Base-by-base conservation (phyloP, 2,113 vertebrate genomes). In the Sterrhoptilus dennistouni region DNA sequence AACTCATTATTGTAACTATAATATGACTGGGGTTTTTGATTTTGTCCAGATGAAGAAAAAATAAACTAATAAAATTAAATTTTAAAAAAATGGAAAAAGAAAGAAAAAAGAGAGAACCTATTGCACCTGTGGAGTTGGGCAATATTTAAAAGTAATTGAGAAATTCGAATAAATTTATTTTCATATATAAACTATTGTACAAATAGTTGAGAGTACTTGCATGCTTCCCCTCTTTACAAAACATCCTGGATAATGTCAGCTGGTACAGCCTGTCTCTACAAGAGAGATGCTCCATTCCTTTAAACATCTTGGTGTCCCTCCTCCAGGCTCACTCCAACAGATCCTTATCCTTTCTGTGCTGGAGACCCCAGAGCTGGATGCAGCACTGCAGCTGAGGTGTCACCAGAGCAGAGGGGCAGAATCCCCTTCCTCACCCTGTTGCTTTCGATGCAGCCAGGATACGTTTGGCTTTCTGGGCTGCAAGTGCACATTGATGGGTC, bases 271-370 rank as follows among this genome's bases (percentile, higher is more conserved):
- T 45, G 14, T 45, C 33, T 35, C 33, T 9, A 28, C 21, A 63
- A 35, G 23, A 63, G 64, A 70, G 40, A 4, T n/a, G 40, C 15
- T 70, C 28, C n/a, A 54, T 29, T n/a, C n/a, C 20, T 47, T 40
- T 54, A 10, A 61, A 8, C 47, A 38, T 29, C 40, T 8, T 54
- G n/a, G 15, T n/a, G 28, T 14, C 47, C 13, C 9, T 87, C 12
- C 28, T 47, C 64, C 28, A 29, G 28, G 8, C 15, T 70, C 0
- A 0, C 9, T 38, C 24, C 28, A 47, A 24, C 33, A 61, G 9
- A 2, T 29, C 65, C 21, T 5, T 63, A 21, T 47, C 56, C n/a
- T 14, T 35, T n/a, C n/a, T 35, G 20, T 54, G 28, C 47, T 63
- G 40, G 5, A 29, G 9, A 23, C 10, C 22, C 23, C 56, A 63